phyloP scores from a whole-genome alignment of 2,113 vertebrate genomes.

The Monarcha castaneiventris region DNA sequence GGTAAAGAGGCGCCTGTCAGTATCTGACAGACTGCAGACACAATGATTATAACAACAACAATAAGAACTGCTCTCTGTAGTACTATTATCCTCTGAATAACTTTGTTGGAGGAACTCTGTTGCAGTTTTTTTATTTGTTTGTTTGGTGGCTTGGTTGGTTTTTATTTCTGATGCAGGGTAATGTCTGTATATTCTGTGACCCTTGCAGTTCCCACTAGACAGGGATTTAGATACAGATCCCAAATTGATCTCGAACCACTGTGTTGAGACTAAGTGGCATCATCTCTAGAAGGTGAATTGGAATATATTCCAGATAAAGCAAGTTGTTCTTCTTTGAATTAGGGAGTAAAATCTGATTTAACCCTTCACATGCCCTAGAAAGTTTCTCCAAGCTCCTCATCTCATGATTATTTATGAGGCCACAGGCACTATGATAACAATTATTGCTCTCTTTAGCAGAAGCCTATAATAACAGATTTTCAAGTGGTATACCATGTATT shows the following conservation, averaged over 20 bases:
- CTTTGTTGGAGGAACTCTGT: constrained; percentile 20
- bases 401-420: constrained; percentile 31
- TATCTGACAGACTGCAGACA: constrained; percentile 61
- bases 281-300: not conserved
- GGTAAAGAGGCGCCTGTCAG: constrained; percentile 63
- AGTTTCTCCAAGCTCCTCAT: not conserved
- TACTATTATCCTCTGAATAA: constrained; percentile 4
- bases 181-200: not conserved
- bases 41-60: constrained; percentile 28
- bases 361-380: not conserved
- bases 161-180: not conserved
- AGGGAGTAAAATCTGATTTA: constrained; percentile 12
- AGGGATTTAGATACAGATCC: not conserved
- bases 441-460: not conserved
- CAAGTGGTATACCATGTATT: not conserved
- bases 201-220: not conserved
- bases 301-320: not conserved
- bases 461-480: constrained; percentile 26
- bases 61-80: constrained; percentile 14
- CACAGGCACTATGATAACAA: not conserved
- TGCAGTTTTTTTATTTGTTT: not conserved
- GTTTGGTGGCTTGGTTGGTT: not conserved
- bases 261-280: not conserved
- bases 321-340: not conserved
- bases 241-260: not conserved